Evolutionary conservation across 2,113 vertebrate species (phyloP).

Genomic region (Colinus virginianus): DNA sequence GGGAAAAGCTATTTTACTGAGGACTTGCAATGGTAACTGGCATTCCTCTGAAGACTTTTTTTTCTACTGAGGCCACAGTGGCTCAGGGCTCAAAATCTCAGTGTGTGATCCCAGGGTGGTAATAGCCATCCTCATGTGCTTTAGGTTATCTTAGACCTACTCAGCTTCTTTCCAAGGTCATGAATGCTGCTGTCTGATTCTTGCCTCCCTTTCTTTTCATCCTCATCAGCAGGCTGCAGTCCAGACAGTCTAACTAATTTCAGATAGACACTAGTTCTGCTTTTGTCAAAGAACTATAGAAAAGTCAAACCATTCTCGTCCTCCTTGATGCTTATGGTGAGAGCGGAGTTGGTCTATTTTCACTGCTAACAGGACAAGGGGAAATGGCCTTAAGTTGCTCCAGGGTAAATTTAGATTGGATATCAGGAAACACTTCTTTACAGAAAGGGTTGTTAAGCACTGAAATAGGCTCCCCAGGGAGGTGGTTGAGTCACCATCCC

Average conservation of each 20-base stretch:
- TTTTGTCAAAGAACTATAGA: neutral
- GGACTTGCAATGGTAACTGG: neutral
- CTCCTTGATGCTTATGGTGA: neutral
- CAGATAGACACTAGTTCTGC: neutral
- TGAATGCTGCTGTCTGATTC: neutral
- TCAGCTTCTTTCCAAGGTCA: neutral
- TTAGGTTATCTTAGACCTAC: neutral
- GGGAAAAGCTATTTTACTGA: accelerated
- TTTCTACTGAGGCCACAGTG: accelerated
- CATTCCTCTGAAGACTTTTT: neutral
- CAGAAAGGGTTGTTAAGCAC: no score
- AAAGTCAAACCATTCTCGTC: neutral
- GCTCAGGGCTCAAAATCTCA: neutral
- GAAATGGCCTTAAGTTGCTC: no score
- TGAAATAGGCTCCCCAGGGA: no score
- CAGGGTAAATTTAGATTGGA: no score
- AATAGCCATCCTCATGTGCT: no score
- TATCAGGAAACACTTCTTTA: no score
- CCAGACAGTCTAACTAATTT: neutral
- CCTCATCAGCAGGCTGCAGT: neutral
- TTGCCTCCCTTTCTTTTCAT: neutral
- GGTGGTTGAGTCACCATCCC: no score
- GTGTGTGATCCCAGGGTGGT: neutral
- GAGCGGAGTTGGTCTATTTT: no score
- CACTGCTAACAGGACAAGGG: no score